Evolutionary conservation across 2,113 vertebrate species (phyloP).

Genomic region (Theristicus caerulescens): DNA sequence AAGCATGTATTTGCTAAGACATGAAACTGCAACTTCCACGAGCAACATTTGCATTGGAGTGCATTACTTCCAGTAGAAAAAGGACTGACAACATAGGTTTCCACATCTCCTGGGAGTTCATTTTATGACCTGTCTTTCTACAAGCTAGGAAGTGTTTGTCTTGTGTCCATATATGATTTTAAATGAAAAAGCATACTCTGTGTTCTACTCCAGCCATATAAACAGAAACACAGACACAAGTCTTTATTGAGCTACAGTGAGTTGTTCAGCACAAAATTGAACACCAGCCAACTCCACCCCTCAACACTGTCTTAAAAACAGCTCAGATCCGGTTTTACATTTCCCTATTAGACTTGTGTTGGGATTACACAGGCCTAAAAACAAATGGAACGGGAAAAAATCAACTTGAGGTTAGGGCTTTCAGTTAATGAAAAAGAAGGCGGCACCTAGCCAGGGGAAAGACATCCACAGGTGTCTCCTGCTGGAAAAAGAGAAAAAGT

Average conservation of each 20-base stretch:
- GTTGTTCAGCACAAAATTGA: conserved; percentile 38
- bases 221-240: conserved; percentile 51
- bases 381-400: neutral
- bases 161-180: conserved; percentile 10
- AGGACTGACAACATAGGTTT: neutral
- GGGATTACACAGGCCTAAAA: neutral
- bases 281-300: conserved; percentile 19
- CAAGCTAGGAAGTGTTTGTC: conserved; percentile 20
- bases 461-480: neutral
- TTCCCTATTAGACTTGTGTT: neutral
- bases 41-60: neutral
- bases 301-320: conserved; percentile 34
- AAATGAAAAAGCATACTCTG: conserved; percentile 63
- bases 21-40: neutral
- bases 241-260: conserved; percentile 38
- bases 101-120: neutral
- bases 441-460: neutral
- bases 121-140: conserved; percentile 52
- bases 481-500: neutral
- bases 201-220: conserved; percentile 23
- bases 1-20: neutral
- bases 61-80: neutral
- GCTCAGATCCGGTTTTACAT: neutral
- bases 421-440: neutral
- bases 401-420: neutral